Base-by-base conservation (phyloP, 2,888 invertebrate species). In the Cephus sareptanus region DNA sequence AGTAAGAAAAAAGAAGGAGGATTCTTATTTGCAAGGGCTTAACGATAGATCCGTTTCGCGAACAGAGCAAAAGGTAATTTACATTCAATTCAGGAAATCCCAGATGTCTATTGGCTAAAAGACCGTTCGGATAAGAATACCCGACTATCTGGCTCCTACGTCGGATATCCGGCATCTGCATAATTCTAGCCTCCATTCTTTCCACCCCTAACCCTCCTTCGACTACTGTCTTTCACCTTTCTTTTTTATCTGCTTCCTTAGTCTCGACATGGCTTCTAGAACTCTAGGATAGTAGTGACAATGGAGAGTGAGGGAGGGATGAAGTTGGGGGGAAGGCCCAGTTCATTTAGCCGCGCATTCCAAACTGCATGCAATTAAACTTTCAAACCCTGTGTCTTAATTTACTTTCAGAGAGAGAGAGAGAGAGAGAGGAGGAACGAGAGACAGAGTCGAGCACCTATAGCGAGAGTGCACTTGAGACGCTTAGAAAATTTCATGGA, bases 11-110 rank as follows among this genome's bases (percentile, higher is more conserved):
- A 76, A 79, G 76, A 69, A 40, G 13, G 34, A n/a, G 73, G 75
- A 82, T 78, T 80, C 82, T 86, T 84, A 88, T 87, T 88, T 85
- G 84, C 84, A 82, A 79, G 82, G 80, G 84, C 85, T 88, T 87
- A 87, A 87, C 87, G 87, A 87, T 84, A 86, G 85, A 87, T 86
- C 84, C 83, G 84, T 86, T 85, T 84, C 82, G 82, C 80, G 81
- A 84, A 84, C 85, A 81, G 83, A 80, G 85, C 81, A 83, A 85
- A 86, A 84, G 84, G 87, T 87, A 88, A 88, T 89, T 89, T 89
- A 88, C 87, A 88, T 88, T 88, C 87, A 87, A 89, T 89, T 87
- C 87, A 86, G 86, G 81, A 87, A 88, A 88, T 87, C 88, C 86
- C 83, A 83, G 85, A 87, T 87, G 86, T 87, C 84, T 87, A 87